Base-by-base conservation (phyloP, 1,140 invertebrate genomes). In the Calliphora vicina region DNA sequence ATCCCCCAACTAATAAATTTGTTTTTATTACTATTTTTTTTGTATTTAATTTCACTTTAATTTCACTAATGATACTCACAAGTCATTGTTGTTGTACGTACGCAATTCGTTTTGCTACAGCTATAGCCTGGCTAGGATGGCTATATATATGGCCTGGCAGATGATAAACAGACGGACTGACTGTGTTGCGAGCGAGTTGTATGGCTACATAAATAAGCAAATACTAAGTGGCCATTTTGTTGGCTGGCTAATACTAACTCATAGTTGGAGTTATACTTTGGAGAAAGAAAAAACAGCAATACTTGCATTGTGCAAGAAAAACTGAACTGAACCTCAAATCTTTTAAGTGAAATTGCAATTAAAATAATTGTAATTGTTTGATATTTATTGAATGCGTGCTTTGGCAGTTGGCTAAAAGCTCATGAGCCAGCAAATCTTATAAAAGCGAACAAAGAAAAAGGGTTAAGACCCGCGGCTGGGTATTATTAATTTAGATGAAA, bases 11-110 rank as follows among this genome's bases (percentile, higher is more conserved):
- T 15, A 57, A 57, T 57, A n/a, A 15, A 6, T 15, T 57, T 57
- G 6, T 57, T 57, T 57, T 57, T 15, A n/a, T 57, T 57, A 1
- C 15, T 25, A 67, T 67, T 67, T 20, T 67, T 23, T 25, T 5
- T 50, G 25, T 23, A 67, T 67, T 67, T 67, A 67, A 67, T 67
- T 67, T 67, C 61, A 67, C 61, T 67, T 67, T 67, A 67, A 67
- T 67, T 67, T 67, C 61, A 23, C 61, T 67, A 25, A 67, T 67
- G 61, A 67, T 67, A 67, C 61, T 67, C 61, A 67, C 61, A 23
- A 20, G 8, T 67, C 23, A 67, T 67, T 67, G 45, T 67, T 67
- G 45, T 50, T 50, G 15, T 50, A 50, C 45, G 45, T 23, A 67
- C 61, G n/a, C 8, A 67, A 20, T 23, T 8, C 5, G n/a, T 20